Evolutionary conservation across 2,113 vertebrate species (phyloP).

Genomic region (Nannospalax galili): DNA sequence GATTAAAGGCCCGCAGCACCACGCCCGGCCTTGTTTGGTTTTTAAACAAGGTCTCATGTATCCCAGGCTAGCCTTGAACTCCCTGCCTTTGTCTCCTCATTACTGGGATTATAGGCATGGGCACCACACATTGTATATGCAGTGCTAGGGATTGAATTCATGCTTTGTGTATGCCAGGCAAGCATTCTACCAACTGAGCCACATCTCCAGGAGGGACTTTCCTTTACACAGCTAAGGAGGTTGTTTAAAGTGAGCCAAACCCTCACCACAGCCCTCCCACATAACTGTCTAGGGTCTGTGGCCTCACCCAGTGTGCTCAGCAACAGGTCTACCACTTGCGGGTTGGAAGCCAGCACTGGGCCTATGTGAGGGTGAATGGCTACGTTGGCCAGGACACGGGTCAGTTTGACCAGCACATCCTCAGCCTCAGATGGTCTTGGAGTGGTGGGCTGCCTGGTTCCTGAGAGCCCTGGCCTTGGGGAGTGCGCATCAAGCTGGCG

Average conservation of each 20-base stretch:
- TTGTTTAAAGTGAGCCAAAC: background rate
- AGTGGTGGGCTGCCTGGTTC: background rate
- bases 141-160: too few species aligned
- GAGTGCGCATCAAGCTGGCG: constrained; percentile 77
- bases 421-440: constrained; percentile 82
- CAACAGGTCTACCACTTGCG: constrained; percentile 86
- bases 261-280: background rate
- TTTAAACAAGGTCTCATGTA: background rate
- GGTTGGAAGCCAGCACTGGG: constrained; percentile 85
- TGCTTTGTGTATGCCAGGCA: background rate
- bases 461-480: background rate
- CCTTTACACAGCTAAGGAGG: background rate
- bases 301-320: constrained; percentile 91
- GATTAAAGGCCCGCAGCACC: too few species aligned
- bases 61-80: background rate
- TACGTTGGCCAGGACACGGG: constrained; percentile 94
- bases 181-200: background rate
- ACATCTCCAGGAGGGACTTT: background rate
- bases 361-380: constrained; percentile 90
- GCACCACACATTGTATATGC: too few species aligned
- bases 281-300: fast-evolving
- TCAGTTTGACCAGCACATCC: constrained; percentile 95
- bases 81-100: background rate
- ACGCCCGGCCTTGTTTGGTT: background rate
- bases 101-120: background rate